These are phyloP conservation scores for Idaea straminata DNA, from an alignment of 2,888 invertebrate species.

Conservation along the genomic window DNA sequence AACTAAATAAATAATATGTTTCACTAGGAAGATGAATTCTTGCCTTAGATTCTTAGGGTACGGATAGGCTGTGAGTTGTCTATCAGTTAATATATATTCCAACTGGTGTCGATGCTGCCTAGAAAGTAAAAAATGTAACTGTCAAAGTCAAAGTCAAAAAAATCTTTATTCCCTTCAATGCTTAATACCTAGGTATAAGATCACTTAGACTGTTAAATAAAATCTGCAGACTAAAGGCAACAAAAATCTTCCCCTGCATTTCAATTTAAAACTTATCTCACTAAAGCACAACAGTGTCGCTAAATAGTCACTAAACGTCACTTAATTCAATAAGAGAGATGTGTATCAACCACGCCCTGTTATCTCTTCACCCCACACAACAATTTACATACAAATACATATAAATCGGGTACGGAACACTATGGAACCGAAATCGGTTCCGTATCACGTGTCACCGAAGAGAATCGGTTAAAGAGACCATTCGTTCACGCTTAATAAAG, in stretches of 20 bases:
- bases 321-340: slow-evolving; percentile 73
- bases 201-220: too few relatives aligned
- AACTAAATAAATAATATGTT: too few relatives aligned
- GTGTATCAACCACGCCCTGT: slow-evolving; percentile 69
- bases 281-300: slow-evolving; percentile 32
- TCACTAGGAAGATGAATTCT: too few relatives aligned
- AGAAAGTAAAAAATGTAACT: too few relatives aligned
- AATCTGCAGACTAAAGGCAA: slow-evolving; percentile 14
- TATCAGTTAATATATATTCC: too few relatives aligned
- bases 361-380: slow-evolving; percentile 69
- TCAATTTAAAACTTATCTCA: slow-evolving; percentile 27
- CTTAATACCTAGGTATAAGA: too few relatives aligned
- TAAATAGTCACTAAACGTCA: slow-evolving; percentile 59
- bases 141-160: too few relatives aligned
- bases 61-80: too few relatives aligned
- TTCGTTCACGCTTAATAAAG: slow-evolving; percentile 78
- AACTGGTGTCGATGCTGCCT: too few relatives aligned
- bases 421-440: slow-evolving; percentile 73
- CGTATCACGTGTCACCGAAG: slow-evolving; percentile 82
- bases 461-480: slow-evolving; percentile 79
- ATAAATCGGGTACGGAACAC: slow-evolving; percentile 66
- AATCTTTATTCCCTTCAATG: too few relatives aligned
- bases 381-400: slow-evolving; percentile 76
- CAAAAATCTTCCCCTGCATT: slow-evolving; percentile 18
- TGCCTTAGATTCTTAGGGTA: too few relatives aligned